Base-by-base conservation (phyloP, 2,888 invertebrate genomes). In the Pammene fasciana region DNA sequence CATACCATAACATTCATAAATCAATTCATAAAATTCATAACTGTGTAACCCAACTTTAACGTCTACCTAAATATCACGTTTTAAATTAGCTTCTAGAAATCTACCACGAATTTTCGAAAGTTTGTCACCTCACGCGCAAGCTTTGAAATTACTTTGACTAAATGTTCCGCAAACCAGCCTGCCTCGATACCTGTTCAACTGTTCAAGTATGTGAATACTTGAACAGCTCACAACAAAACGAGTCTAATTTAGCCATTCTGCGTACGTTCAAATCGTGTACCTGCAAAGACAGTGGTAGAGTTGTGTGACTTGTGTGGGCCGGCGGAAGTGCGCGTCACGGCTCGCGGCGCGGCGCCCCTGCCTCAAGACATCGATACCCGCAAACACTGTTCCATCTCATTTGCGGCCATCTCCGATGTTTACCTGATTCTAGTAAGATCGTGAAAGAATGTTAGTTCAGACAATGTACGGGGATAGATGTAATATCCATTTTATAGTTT, bases 321-420 rank as follows among this genome's bases (percentile, higher is more conserved):
- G 56, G 57, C 68, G 68, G 68, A 68, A 65, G 64, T 64, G 57
- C 67, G 68, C 68, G 64, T 68, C 68, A 68, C 68, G 68, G 64
- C 64, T 52, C 78, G 80, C 78, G 80, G 85, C 85, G 83, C 78
- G 68, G 78, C 78, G 78, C 77, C 74, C 76, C 75, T 75, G 71
- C 72, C 73, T 78, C 78, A 77, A 75, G 72, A 73, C 70, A 60
- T 72, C 68, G 78, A 73, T 77, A 72, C 76, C 75, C 73, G 81
- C 78, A 79, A 77, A 77, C 78, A 62, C 75, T 74, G 87, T 86
- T 86, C 87, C 87, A 84, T 81, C 85, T 85, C 87, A 86, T 86
- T 87, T 82, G 75, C 79, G 78, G 68, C 81, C 82, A 82, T 80
- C 62, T 71, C 65, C 67, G 14, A 45, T 72, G 48, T 66, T 66